Evolutionary conservation across 2,113 vertebrate species (phyloP).

Genomic region (Mustela nigripes): DNA sequence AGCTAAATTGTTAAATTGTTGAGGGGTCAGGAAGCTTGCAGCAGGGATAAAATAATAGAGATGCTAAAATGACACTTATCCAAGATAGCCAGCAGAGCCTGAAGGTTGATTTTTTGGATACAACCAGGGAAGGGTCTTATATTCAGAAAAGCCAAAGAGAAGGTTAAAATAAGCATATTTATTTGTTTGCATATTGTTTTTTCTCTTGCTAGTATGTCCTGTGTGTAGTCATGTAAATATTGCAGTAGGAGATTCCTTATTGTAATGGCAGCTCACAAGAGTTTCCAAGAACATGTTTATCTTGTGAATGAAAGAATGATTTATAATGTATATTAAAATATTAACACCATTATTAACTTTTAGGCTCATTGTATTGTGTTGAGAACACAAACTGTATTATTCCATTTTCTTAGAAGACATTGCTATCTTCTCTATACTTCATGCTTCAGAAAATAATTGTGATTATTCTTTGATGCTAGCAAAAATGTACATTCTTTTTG

Average conservation of each 20-base stretch:
- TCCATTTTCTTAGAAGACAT: neutral
- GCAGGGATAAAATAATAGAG: neutral
- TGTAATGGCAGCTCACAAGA: neutral
- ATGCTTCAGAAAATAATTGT: conserved; percentile 8
- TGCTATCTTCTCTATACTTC: neutral
- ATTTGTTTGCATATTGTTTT: neutral
- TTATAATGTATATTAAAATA: neutral
- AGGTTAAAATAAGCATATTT: neutral
- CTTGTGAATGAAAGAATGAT: neutral
- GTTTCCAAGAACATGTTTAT: neutral
- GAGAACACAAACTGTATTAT: neutral
- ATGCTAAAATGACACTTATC: neutral
- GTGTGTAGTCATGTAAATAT: neutral
- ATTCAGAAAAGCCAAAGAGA: neutral
- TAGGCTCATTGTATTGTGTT: neutral
- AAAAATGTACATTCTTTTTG: neutral
- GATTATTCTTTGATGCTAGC: neutral
- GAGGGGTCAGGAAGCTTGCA: neutral
- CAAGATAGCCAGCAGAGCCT: neutral
- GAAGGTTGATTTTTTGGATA: neutral
- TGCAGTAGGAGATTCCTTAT: neutral
- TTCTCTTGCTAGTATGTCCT: neutral
- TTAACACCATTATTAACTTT: neutral
- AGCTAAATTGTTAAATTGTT: neutral
- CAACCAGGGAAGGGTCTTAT: neutral